Evolutionary conservation across 2,113 vertebrate species (phyloP).

Genomic region (Etheostoma spectabile): DNA sequence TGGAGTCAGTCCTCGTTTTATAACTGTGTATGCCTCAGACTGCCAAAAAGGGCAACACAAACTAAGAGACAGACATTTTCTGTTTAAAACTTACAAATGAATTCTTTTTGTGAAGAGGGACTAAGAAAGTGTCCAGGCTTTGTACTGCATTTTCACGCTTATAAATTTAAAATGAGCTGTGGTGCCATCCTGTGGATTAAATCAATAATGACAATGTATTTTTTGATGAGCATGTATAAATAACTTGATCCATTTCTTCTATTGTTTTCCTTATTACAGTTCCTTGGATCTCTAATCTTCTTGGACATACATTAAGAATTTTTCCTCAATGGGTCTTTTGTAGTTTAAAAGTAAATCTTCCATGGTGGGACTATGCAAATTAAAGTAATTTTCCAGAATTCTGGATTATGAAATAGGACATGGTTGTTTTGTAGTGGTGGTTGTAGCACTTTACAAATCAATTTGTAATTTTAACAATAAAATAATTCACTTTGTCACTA

Average conservation of each 20-base stretch:
- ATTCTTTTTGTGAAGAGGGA: not conserved
- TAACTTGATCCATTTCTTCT: not conserved
- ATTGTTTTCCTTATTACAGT: not conserved
- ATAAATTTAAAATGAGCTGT: not conserved
- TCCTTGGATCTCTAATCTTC: not conserved
- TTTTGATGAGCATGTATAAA: not conserved
- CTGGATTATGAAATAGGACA: not conserved
- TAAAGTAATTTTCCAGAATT: not conserved
- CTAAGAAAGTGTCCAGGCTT: not conserved
- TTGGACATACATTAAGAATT: not conserved
- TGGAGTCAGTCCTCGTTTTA: conserved; percentile 88
- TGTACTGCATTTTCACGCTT: not conserved
- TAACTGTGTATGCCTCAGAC: conserved; percentile 89
- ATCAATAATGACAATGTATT: not conserved
- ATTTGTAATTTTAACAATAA: not conserved
- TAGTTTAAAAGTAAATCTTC: not conserved
- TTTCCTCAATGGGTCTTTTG: not conserved
- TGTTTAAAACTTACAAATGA: not conserved
- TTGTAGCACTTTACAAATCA: not conserved
- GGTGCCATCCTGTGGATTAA: conserved; percentile 52
- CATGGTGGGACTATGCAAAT: not conserved
- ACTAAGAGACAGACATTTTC: not conserved
- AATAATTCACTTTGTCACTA: too few species aligned
- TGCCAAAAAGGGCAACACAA: not conserved
- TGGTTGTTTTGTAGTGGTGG: not conserved